A percentile compares a stretch with the other conserved stretches of the same genome.
Conservation (phyloP, 2,797 vertebrate genomes). For the Pogoniulus pusillus region DNA sequence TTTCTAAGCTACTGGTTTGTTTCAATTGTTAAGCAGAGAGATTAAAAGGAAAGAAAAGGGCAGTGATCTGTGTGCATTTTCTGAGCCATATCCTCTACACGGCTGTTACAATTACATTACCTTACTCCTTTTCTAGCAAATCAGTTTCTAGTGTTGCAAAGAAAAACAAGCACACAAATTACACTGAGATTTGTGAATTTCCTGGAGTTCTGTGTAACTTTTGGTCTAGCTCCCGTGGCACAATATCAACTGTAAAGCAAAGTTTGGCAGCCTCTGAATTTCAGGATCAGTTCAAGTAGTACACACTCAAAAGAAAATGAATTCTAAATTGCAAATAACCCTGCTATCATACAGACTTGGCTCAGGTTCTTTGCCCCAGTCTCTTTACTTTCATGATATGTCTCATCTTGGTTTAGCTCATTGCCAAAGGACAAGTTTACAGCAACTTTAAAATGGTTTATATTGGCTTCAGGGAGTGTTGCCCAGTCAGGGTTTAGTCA, state of each 20-base stretch:
- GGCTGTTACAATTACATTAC: neutral
- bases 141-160: slow-evolving; percentile 19
- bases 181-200: slow-evolving; percentile 15
- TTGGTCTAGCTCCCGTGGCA: neutral
- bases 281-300: slow-evolving; percentile 14
- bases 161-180: slow-evolving; percentile 26
- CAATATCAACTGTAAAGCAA: slow-evolving; percentile 26
- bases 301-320: neutral
- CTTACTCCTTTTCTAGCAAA: slow-evolving; percentile 42
- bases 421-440: slow-evolving; percentile 41
- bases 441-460: slow-evolving; percentile 55
- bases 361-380: slow-evolving; percentile 16
- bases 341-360: slow-evolving; percentile 1
- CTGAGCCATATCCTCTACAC: neutral
- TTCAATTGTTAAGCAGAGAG: neutral
- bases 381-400: slow-evolving; percentile 11
- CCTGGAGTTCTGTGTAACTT: neutral
- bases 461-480: slow-evolving; percentile 39
- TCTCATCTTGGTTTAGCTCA: slow-evolving; percentile 30
- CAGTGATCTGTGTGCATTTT: slow-evolving; percentile 9
- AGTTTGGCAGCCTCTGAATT: slow-evolving; percentile 43
- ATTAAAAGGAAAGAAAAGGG: slow-evolving; percentile 17
- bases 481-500: slow-evolving; percentile 39
- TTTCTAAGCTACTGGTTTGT: neutral
- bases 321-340: slow-evolving; percentile 30